Evolutionary conservation across 2,888 invertebrate species (phyloP).

Genomic region (Cephus rjabovi): DNA sequence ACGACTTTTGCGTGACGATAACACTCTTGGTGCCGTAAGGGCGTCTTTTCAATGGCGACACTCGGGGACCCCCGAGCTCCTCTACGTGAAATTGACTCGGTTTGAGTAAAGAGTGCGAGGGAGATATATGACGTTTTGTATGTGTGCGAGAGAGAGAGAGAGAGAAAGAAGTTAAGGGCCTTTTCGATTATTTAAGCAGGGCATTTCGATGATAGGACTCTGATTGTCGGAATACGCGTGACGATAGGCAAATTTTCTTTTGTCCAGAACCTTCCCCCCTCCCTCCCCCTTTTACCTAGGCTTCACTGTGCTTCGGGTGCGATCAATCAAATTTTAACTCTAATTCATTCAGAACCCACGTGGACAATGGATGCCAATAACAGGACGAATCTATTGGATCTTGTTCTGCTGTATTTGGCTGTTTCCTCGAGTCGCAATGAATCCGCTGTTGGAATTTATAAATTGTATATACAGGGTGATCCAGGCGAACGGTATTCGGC

Average conservation of each 20-base stretch:
- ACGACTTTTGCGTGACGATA: slow-evolving; percentile 58
- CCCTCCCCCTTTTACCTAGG: neutral
- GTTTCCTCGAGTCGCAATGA: neutral
- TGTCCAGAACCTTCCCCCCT: neutral
- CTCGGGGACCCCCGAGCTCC: neutral
- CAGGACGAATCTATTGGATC: neutral
- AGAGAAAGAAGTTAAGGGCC: neutral
- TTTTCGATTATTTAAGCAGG: slow-evolving; percentile 17
- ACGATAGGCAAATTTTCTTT: slow-evolving; percentile 12
- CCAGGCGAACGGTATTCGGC: neutral
- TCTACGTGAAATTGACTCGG: neutral
- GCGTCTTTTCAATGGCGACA: neutral
- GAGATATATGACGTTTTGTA: neutral
- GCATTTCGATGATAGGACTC: slow-evolving; percentile 16
- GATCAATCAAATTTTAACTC: neutral
- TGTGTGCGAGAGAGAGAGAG: no score
- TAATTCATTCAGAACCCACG: neutral
- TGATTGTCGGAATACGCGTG: slow-evolving; percentile 14
- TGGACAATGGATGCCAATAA: neutral
- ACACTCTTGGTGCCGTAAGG: slow-evolving; percentile 5
- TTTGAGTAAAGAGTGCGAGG: neutral
- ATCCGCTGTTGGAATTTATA: neutral
- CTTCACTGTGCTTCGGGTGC: neutral
- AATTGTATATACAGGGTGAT: neutral
- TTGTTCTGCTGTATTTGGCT: neutral